A percentile compares a stretch with the other conserved stretches of the same genome.
phyloP scores from a whole-genome alignment of 2,113 vertebrate species.

The Hucho hucho region DNA sequence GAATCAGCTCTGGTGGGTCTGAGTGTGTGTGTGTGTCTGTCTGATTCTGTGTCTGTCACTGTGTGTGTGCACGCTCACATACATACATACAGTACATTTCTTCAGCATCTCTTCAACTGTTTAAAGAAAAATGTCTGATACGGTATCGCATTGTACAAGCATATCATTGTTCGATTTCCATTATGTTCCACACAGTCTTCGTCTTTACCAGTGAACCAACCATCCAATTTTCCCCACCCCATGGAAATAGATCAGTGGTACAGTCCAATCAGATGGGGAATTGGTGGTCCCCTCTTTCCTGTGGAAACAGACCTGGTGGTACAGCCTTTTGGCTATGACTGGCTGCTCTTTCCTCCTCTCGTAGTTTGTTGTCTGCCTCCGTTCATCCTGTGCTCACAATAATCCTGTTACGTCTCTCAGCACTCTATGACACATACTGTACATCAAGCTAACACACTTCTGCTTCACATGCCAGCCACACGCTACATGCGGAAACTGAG shows the following conservation, averaged over 20 bases:
- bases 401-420: slow-evolving; percentile 54
- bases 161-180: no score
- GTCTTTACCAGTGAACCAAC: not conserved
- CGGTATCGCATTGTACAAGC: no score
- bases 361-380: slow-evolving; percentile 44
- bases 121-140: no score
- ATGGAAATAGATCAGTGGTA: not conserved
- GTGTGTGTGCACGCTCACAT: no score
- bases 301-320: not conserved
- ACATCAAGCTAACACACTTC: not conserved
- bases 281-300: no score
- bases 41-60: not conserved
- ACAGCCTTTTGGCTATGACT: slow-evolving; percentile 12
- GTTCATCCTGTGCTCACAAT: slow-evolving; percentile 56
- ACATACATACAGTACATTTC: no score
- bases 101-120: no score
- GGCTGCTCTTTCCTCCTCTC: slow-evolving; percentile 49
- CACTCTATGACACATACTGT: slow-evolving; percentile 14
- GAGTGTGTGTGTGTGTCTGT: slow-evolving; percentile 1
- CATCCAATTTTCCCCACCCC: not conserved
- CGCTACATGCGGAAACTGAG: no score
- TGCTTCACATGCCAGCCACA: no score
- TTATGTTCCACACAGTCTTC: no score
- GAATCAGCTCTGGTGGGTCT: not conserved
- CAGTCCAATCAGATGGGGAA: not conserved